These are phyloP conservation scores for Melanotaenia trifasciata DNA, from an alignment of 2,797 vertebrate genomes.

Conservation along the genomic window DNA sequence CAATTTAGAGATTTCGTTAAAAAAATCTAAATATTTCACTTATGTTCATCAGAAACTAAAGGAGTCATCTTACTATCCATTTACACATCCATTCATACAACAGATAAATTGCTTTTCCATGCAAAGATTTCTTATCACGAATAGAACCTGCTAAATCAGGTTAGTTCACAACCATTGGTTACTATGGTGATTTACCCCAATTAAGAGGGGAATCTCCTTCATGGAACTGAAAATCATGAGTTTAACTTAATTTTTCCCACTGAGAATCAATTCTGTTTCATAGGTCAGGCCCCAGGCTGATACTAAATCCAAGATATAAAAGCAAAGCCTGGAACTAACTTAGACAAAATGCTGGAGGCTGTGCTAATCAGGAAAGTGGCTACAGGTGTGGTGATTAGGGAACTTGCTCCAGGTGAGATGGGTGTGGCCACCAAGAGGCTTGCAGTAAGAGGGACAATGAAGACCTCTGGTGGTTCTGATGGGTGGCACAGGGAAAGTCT, in stretches of 20 bases:
- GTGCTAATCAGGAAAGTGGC: not conserved
- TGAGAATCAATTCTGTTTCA: not conserved
- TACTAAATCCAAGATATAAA: not conserved
- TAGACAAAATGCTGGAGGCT: not conserved
- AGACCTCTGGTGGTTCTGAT: slow-evolving; percentile 12
- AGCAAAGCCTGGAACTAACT: not conserved
- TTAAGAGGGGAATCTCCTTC: not conserved
- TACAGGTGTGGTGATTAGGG: not conserved
- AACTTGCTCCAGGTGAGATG: not conserved
- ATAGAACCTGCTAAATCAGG: not conserved
- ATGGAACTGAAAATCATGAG: not conserved
- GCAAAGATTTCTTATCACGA: not conserved
- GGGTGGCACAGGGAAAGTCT: too few species aligned
- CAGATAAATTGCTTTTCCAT: not conserved
- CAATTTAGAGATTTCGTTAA: too few species aligned
- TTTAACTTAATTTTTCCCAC: not conserved
- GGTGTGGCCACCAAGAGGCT: not conserved
- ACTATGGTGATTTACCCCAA: not conserved
- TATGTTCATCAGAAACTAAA: too few species aligned
- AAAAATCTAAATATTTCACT: too few species aligned
- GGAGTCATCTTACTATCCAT: too few species aligned
- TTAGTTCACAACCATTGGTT: not conserved
- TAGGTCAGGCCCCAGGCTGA: not conserved
- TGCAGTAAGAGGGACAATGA: not conserved
- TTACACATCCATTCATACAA: too few species aligned